Evolutionary conservation across 2,797 vertebrate species (phyloP), one percentile per base, ranked within the genome.

Genomic region (Falco cherrug): DNA sequence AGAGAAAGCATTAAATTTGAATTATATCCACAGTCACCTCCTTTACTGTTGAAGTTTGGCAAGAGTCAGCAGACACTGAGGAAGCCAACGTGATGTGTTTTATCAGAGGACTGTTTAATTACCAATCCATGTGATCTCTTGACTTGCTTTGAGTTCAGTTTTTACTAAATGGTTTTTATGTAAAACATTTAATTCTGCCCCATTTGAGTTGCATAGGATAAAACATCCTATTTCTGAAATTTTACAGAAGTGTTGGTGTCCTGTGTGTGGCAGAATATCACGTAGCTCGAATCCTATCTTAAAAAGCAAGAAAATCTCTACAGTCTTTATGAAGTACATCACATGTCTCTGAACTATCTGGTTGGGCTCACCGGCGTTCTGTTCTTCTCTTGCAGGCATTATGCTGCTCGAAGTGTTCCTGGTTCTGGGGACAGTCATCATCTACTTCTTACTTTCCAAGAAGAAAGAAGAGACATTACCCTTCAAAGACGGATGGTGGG

Each of bases 401-500:
- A 98, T 98, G 98, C 95, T 97, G 54, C 93, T 98, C 0, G 98
- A 98, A 93, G 67, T 98, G 33, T 25, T 98, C 31, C 92, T 95
- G 1, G 71, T 92, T 53, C 80, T 98, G 61, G 97, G 96, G 45
- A 47, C 89, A 3, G 20, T 96, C 77, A 56, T 98, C 86, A 43
- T 98, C 91, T 98, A 98, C 90, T 96, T 96, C 57, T 89, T 97
- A 1, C 4, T 98, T 57, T 96, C 93, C 57, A 87, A 70, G 93
- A 97, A 93, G 93, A 98, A 97, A 59, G 96, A 98, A 53, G 97
- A 98, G 65, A 95, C 47, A 0, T 39, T 98, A 54, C 87, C 96
- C 5, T 96, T 98, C 56, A 97, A 89, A 48, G 97, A 98, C 45
- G 98, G 98, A 20, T 98, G 98, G 98, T 98, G 98, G 98, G 98